Percentiles rank a stretch among this genome's conserved stretches.
These are phyloP conservation scores for Oreortyx pictus DNA, from an alignment of 2,797 vertebrate species.

Conservation along the genomic window DNA sequence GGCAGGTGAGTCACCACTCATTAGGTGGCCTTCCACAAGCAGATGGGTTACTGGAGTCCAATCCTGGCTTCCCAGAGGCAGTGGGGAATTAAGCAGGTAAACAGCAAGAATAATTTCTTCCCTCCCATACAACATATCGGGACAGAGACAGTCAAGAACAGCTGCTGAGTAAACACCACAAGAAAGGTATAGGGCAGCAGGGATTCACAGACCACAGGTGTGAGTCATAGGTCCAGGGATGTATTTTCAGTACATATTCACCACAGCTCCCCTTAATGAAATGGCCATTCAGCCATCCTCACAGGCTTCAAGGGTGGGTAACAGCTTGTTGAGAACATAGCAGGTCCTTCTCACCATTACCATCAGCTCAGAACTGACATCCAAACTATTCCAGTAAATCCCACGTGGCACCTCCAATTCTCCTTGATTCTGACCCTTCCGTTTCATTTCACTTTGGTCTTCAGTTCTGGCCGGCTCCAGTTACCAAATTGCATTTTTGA, in stretches of 20 bases:
- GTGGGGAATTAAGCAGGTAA: not conserved
- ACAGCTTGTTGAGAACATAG: not conserved
- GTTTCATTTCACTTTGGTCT: not conserved
- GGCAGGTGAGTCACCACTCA: conserved; percentile 23
- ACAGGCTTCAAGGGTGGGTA: not conserved
- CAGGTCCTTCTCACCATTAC: not conserved
- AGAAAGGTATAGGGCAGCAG: not conserved
- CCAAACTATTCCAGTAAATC: not conserved
- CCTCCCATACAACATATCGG: not conserved
- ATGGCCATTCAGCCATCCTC: not conserved
- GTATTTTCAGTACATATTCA: not conserved
- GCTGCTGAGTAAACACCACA: not conserved
- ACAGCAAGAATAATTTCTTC: not conserved
- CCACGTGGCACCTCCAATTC: not conserved
- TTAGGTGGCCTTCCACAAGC: not conserved
- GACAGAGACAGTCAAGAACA: not conserved
- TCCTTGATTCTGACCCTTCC: not conserved
- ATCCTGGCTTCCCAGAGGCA: not conserved
- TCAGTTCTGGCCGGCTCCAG: not conserved
- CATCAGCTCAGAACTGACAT: not conserved
- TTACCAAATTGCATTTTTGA: not conserved
- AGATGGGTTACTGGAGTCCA: not conserved
- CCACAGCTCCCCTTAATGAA: not conserved
- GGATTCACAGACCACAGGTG: not conserved
- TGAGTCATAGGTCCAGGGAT: not conserved